A percentile compares a stretch with the other conserved stretches of the same genome.
These are phyloP conservation scores for Silurus aristotelis DNA, from an alignment of 2,797 vertebrate genomes.

Conservation along the genomic window DNA sequence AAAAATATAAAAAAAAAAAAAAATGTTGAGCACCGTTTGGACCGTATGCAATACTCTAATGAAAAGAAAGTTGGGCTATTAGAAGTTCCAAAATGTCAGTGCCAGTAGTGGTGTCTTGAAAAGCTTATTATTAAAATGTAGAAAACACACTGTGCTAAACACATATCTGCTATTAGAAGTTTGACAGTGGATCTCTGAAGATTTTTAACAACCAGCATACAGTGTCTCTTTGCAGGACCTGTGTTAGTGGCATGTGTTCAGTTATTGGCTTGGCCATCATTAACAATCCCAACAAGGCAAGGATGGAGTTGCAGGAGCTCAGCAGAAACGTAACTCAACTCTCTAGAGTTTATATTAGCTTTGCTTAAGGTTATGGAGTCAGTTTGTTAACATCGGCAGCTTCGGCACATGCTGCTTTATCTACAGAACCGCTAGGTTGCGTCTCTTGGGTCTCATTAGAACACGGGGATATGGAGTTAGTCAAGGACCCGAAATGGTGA, in stretches of 20 bases:
- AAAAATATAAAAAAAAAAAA: constrained; percentile 71
- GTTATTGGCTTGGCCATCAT: constrained; percentile 19
- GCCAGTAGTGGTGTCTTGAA: constrained; percentile 54
- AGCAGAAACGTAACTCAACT: constrained; percentile 21
- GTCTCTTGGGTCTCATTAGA: constrained; percentile 80
- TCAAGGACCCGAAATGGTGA: constrained; percentile 65
- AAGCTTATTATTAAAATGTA: constrained; percentile 69
- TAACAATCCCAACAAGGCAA: constrained; percentile 36
- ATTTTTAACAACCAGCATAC: background rate
- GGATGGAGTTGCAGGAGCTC: constrained; percentile 20
- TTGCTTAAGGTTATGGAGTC: constrained; percentile 66
- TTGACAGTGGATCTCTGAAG: constrained; percentile 15
- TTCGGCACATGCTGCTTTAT: constrained; percentile 68
- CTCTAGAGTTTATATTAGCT: constrained; percentile 33
- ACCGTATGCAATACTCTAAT: constrained; percentile 42
- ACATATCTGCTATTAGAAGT: constrained; percentile 12
- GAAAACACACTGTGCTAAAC: constrained; percentile 36
- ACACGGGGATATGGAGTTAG: constrained; percentile 64
- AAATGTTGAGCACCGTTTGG: constrained; percentile 78
- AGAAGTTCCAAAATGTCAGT: constrained; percentile 51
- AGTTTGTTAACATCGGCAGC: constrained; percentile 72
- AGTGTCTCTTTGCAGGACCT: constrained; percentile 11
- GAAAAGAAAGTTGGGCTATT: constrained; percentile 49
- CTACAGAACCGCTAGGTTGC: constrained; percentile 75
- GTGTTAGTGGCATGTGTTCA: background rate